Evolutionary conservation across 2,888 invertebrate species (phyloP).

Genomic region (Cactoblastis cactorum): DNA sequence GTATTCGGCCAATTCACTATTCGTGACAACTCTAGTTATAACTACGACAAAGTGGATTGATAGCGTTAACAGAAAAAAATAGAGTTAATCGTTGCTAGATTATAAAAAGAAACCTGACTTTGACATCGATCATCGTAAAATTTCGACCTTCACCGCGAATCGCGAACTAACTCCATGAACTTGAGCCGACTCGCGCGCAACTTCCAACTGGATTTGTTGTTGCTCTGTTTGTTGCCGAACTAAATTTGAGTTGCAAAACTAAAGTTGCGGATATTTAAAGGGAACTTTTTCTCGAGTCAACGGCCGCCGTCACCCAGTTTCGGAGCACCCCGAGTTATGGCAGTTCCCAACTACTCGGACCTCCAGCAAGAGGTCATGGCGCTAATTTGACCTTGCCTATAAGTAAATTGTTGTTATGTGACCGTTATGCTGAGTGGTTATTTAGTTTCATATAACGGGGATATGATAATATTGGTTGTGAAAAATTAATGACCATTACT

Average conservation of each 20-base stretch:
- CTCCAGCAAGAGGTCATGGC: slow-evolving; percentile 74
- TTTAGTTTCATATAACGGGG: too few species aligned
- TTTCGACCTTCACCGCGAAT: slow-evolving; percentile 2
- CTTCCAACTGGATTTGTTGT: slow-evolving; percentile 69
- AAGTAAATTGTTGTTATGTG: slow-evolving; percentile 49
- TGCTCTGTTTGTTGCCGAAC: slow-evolving; percentile 75
- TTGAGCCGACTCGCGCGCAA: slow-evolving; percentile 78
- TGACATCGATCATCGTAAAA: neutral
- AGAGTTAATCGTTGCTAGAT: too few species aligned
- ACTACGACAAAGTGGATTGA: too few species aligned
- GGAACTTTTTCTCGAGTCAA: slow-evolving; percentile 79
- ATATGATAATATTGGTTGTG: too few species aligned
- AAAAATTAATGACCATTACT: too few species aligned
- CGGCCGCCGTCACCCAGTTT: slow-evolving; percentile 78
- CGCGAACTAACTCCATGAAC: slow-evolving; percentile 38
- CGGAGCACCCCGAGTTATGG: slow-evolving; percentile 77
- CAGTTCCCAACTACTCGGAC: slow-evolving; percentile 78
- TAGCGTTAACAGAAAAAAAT: neutral
- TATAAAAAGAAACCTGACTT: too few species aligned
- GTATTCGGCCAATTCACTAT: too few species aligned
- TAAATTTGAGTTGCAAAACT: slow-evolving; percentile 79
- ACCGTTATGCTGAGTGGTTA: too few species aligned
- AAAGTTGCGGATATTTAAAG: slow-evolving; percentile 79
- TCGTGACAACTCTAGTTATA: too few species aligned
- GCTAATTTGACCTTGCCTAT: slow-evolving; percentile 75